Evolutionary conservation across 1,140 invertebrate species (phyloP).

Genomic region (Neodiprion virginianus): DNA sequence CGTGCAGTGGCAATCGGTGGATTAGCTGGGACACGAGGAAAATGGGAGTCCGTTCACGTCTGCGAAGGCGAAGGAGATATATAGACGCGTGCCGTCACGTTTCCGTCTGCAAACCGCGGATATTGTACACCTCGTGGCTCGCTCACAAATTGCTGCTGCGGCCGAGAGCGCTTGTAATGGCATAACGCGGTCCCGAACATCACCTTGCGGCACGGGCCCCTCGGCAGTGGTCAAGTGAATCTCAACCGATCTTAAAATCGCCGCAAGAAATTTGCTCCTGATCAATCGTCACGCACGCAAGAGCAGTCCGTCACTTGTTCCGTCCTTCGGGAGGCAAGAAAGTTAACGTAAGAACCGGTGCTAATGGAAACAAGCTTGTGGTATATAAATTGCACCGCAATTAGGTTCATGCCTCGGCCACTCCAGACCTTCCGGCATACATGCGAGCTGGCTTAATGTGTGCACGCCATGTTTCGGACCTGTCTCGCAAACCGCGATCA

Average conservation of each 20-base stretch:
- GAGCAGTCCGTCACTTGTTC: not conserved
- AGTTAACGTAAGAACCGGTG: not conserved
- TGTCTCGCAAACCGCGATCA: no score
- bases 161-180: not conserved
- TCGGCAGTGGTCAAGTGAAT: not conserved
- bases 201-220: not conserved
- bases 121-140: not conserved
- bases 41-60: not conserved
- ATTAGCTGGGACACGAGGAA: not conserved
- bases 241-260: not conserved
- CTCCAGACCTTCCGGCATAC: no score
- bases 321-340: not conserved
- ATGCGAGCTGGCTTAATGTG: no score
- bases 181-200: not conserved
- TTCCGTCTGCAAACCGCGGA: not conserved
- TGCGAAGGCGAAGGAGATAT: not conserved
- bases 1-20: not conserved
- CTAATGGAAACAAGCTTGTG: slow-evolving; percentile 5
- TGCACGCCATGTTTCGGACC: no score
- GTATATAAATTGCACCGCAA: slow-evolving; percentile 2
- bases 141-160: not conserved
- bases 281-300: not conserved
- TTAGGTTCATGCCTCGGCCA: not conserved
- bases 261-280: not conserved
- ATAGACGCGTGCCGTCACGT: not conserved